Evolutionary conservation across 2,888 invertebrate species (phyloP).

Genomic region (Oeneis ivallda): DNA sequence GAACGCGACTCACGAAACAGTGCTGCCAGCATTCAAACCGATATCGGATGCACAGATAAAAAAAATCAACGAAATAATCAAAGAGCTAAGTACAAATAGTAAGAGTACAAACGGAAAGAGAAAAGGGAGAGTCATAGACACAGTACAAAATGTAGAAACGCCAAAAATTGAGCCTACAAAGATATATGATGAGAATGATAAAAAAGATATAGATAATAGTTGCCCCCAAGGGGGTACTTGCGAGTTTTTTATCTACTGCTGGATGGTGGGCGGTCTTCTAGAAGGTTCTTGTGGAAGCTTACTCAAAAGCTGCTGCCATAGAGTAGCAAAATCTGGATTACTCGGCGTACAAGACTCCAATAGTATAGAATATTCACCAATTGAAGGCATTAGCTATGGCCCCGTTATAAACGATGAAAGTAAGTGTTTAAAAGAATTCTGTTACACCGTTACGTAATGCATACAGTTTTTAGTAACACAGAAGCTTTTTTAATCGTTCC

Average conservation of each 20-base stretch:
- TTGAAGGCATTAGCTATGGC: slow-evolving; percentile 85
- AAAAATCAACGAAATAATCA: slow-evolving; percentile 66
- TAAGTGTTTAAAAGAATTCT: slow-evolving; percentile 75
- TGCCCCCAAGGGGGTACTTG: slow-evolving; percentile 90
- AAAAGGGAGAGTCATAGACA: slow-evolving; percentile 55
- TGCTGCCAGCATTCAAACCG: slow-evolving; percentile 69
- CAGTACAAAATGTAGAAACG: slow-evolving; percentile 28
- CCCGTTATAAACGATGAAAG: slow-evolving; percentile 90
- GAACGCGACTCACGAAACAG: slow-evolving; percentile 51
- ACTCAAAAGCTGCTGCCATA: slow-evolving; percentile 93
- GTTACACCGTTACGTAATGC: slow-evolving; percentile 44
- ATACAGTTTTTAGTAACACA: slow-evolving; percentile 1
- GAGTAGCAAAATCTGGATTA: slow-evolving; percentile 85
- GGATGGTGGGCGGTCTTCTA: slow-evolving; percentile 93
- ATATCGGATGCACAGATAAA: slow-evolving; percentile 72
- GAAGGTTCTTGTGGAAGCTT: slow-evolving; percentile 92
- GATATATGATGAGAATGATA: slow-evolving; percentile 38
- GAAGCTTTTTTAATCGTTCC: slow-evolving; percentile 9
- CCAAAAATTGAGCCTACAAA: slow-evolving; percentile 35
- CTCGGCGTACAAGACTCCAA: slow-evolving; percentile 84
- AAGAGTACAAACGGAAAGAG: slow-evolving; percentile 48
- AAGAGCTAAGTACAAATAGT: slow-evolving; percentile 51
- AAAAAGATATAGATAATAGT: slow-evolving; percentile 69
- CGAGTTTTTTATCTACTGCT: slow-evolving; percentile 95
- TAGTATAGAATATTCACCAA: slow-evolving; percentile 83